Evolutionary conservation across 2,888 invertebrate species (phyloP), one percentile per base, ranked within the genome.

Genomic region (Agonopterix alstromeriana): DNA sequence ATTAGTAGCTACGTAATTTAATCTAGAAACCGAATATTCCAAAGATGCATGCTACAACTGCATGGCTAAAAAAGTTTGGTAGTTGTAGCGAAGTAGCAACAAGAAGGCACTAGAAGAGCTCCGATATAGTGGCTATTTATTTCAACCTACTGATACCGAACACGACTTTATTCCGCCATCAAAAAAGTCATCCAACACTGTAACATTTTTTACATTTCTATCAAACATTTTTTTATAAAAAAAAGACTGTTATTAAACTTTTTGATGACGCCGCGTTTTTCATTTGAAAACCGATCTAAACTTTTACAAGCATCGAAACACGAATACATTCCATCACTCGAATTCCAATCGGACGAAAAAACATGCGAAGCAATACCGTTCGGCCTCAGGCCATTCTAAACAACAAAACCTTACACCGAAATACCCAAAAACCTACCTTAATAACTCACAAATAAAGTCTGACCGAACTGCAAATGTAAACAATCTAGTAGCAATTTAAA

Each of bases 321-420:
- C 65, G 67, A 67, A 74, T 71, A 66, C 64, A 60, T 58, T 63
- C 64, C 65, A 70, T 68, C 65, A 67, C 64, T 65, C 67, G 62
- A 59, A 58, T 62, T 60, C 61, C 63, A 65, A 61, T 64, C 64
- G 64, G 60, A 67, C 65, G 60, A 62, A 71, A 74, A 77, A 80
- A 73, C 68, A 70, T 66, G 58, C 69, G 64, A 63, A 61, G 72
- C 79, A 77, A 77, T 78, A 80, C 70, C 63, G 65, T 55, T 56
- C 60, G 67, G 67, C 78, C 74, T 73, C 68, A 74, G 71, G 67
- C 67, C 64, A 60, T 72, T 65, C 63, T 64, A 59, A 67, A 65
- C 67, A 61, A 40, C 46, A 27, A 17, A 5, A 10, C 38, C 40
- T 17, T 9, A 8, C 40, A 46, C 12, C 35, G n/a, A 36, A 4